These are phyloP conservation scores for Cylindroiulus punctatus DNA, from an alignment of 2,888 invertebrate species.

Conservation along the genomic window DNA sequence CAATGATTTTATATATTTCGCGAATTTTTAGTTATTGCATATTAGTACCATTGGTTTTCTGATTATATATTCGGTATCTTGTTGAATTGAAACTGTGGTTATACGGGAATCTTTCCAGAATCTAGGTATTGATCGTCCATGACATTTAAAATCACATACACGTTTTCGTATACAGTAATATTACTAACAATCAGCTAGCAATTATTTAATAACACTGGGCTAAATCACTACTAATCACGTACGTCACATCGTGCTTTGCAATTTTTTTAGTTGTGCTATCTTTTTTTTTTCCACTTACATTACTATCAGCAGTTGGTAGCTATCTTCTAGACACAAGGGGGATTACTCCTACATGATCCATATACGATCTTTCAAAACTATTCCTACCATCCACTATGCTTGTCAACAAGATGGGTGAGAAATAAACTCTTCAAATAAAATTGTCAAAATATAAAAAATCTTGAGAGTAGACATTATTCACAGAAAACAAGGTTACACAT, in stretches of 20 bases:
- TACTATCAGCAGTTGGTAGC: not conserved
- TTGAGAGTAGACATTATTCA: not conserved
- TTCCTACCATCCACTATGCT: not conserved
- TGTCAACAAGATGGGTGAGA: not conserved
- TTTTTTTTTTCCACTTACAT: not conserved
- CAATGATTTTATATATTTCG: no score
- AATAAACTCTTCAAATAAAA: not conserved
- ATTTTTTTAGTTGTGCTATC: not conserved
- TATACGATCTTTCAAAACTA: conserved; percentile 2
- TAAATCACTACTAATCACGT: conserved; percentile 29
- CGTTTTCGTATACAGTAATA: conserved; percentile 40
- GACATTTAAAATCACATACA: conserved; percentile 8
- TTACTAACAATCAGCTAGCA: conserved; percentile 38
- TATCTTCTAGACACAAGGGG: conserved; percentile 14
- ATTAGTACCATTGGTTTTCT: not conserved
- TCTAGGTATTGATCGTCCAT: not conserved
- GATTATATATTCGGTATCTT: not conserved
- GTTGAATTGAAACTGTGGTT: not conserved
- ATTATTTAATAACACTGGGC: conserved; percentile 7
- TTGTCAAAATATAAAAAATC: not conserved
- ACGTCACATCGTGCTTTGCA: not conserved
- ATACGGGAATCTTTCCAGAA: not conserved
- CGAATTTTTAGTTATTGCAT: not conserved
- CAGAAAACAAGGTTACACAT: conserved; percentile 1
- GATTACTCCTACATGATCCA: not conserved